Base-by-base conservation (phyloP, 2,888 invertebrate genomes). In the Zhuqinia jingwanae region DNA sequence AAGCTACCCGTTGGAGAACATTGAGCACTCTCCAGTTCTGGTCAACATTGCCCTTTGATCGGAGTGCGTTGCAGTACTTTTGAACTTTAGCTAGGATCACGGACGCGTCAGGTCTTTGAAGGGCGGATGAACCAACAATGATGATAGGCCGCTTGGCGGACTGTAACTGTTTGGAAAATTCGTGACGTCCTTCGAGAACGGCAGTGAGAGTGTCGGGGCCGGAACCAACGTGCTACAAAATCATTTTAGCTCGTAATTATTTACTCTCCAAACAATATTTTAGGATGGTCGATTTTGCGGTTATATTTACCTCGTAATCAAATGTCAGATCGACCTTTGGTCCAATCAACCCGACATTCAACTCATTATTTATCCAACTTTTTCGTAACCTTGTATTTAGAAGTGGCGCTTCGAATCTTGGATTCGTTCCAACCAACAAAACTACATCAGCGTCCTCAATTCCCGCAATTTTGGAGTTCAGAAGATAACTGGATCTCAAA, bases 361-460 rank as follows among this genome's bases (percentile, higher is more conserved):
- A 94, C 92, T 99, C 98, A 92, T 97, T 97, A 92, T 99, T 97
- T n/a, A 99, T 94, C 93, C 96, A 99, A 86, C 96, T 95, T 93
- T 99, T 99, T 87, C 99, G 95, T 89, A 99, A 95, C 91, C 99
- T 95, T 0, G 99, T 96, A 93, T 99, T 99, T 86, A 99, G 94
- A 42, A 99, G 93, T 0, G 99, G 99, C 56, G 99, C 99, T 93
- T 99, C 99, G 92, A 96, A 98, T 77, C 99, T 95, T 0, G 98
- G 97, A 94, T 99, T 99, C 0, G 98, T 98, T 81, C 99, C 99
- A 91, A 99, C 95, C 77, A 99, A 93, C 0, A 99, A 93, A 22
- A 99, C 95, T 83, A 96, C 94, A 93, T 99, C 99, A 0, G 99
- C 96, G 87, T 98, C 96, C 93, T 99, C 99, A 36, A 99, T 94